Evolutionary conservation across 2,888 invertebrate species (phyloP).

Genomic region (Drosophila rubida): DNA sequence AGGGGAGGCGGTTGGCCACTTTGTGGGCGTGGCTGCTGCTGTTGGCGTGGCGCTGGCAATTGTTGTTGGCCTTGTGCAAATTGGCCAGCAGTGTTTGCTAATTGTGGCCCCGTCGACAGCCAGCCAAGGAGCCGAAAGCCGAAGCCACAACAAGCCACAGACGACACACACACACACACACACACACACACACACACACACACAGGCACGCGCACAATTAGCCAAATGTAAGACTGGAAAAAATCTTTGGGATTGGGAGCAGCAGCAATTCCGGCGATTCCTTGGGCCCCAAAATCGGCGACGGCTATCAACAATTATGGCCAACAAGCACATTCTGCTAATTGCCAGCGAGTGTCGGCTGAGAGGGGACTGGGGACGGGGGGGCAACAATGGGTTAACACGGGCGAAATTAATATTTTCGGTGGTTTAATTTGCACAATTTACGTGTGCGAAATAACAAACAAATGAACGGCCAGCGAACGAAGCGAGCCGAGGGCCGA

Average conservation of each 20-base stretch:
- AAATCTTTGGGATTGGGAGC: constrained; percentile 17
- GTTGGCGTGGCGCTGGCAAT: constrained; percentile 20
- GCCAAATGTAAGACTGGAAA: constrained; percentile 54
- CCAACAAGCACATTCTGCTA: constrained; percentile 72
- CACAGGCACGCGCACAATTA: constrained; percentile 55
- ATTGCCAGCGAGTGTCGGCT: constrained; percentile 44
- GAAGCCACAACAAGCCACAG: too few species aligned
- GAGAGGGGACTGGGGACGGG: not conserved
- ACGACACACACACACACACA: constrained; percentile 14
- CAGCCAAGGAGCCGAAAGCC: constrained; percentile 46
- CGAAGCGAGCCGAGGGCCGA: not conserved
- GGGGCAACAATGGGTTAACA: constrained; percentile 46
- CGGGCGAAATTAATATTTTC: constrained; percentile 67
- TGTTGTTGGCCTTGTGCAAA: constrained; percentile 67
- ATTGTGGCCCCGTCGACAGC: constrained; percentile 59
- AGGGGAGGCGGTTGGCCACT: not conserved
- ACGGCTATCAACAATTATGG: constrained; percentile 56
- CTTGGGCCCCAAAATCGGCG: constrained; percentile 9
- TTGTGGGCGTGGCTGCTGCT: constrained; percentile 35
- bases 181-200: constrained; percentile 7
- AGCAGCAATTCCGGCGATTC: constrained; percentile 14
- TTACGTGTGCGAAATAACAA: constrained; percentile 69
- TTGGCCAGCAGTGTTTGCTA: constrained; percentile 68
- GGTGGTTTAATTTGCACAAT: constrained; percentile 64
- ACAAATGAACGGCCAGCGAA: constrained; percentile 21